Evolutionary conservation across 2,797 vertebrate genomes (phyloP).

Genomic region (Myotis vivesi): DNA sequence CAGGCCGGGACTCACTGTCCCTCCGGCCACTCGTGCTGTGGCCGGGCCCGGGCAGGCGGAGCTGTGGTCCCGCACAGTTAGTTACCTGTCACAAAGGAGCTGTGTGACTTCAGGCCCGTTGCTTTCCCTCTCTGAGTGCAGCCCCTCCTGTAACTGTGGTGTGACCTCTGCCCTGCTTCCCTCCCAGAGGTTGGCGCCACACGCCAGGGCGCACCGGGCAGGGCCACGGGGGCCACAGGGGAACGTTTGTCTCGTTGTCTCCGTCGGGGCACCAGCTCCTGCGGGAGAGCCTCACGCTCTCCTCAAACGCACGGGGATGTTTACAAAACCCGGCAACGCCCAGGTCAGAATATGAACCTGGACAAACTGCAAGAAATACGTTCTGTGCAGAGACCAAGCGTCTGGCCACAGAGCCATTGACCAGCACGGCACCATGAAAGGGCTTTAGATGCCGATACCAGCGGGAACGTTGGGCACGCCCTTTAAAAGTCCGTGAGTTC

Average conservation of each 20-base stretch:
- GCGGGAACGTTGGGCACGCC: not conserved
- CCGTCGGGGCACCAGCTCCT: fast-evolving
- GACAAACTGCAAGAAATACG: not conserved
- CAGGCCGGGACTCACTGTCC: fast-evolving
- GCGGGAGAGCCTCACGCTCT: not conserved
- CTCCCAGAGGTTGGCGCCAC: not conserved
- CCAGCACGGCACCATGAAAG: not conserved
- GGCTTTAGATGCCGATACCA: fast-evolving
- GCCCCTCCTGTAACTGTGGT: fast-evolving
- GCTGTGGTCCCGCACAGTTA: not conserved
- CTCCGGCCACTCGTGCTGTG: fast-evolving
- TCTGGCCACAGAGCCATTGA: too few species aligned
- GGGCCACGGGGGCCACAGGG: not conserved
- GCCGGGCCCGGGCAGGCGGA: not conserved
- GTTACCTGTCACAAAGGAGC: fast-evolving
- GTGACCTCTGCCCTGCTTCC: not conserved
- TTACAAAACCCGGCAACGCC: not conserved
- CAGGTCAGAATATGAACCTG: not conserved
- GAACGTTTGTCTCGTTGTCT: too few species aligned
- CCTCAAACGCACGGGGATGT: not conserved
- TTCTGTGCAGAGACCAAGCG: not conserved
- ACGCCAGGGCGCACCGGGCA: fast-evolving
- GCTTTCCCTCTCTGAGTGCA: not conserved
- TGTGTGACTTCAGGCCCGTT: not conserved
- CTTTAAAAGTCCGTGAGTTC: not conserved